Evolutionary conservation across 2,797 vertebrate species (phyloP).

Genomic region (Gambelia wislizenii): DNA sequence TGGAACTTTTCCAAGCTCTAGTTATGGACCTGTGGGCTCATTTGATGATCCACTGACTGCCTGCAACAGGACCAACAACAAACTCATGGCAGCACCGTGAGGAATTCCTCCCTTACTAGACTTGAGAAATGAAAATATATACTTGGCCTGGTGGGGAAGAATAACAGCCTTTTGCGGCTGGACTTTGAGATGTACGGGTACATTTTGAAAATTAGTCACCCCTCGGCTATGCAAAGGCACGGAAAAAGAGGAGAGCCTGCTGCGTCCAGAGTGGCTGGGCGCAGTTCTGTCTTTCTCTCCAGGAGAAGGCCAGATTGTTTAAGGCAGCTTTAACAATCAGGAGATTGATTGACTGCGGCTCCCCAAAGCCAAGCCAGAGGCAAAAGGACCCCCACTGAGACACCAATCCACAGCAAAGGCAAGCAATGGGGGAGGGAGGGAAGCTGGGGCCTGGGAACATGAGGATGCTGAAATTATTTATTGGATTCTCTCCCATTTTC

Average conservation of each 20-base stretch:
- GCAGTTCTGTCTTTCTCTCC: neutral
- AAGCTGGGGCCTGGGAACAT: neutral
- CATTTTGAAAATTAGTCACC: conserved; percentile 74
- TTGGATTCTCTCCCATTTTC: neutral
- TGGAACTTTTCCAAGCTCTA: neutral
- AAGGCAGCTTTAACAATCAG: neutral
- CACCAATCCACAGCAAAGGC: neutral
- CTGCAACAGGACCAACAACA: neutral
- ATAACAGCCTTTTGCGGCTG: conserved; percentile 50
- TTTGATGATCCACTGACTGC: neutral
- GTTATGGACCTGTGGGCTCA: neutral
- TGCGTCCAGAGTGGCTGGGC: neutral
- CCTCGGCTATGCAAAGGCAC: conserved; percentile 71
- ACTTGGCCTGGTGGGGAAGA: conserved; percentile 41
- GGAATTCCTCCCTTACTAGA: no score
- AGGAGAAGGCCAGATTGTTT: neutral
- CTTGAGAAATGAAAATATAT: neutral
- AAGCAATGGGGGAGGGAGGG: neutral
- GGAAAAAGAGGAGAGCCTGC: conserved; percentile 55
- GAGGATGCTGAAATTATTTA: neutral
- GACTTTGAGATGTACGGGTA: conserved; percentile 51
- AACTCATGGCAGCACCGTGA: neutral
- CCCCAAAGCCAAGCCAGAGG: conserved; percentile 27
- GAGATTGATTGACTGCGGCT: neutral
- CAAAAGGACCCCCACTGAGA: neutral